phyloP scores from a whole-genome alignment of 2,888 invertebrate genomes.

The Pristionchus japonicus region DNA sequence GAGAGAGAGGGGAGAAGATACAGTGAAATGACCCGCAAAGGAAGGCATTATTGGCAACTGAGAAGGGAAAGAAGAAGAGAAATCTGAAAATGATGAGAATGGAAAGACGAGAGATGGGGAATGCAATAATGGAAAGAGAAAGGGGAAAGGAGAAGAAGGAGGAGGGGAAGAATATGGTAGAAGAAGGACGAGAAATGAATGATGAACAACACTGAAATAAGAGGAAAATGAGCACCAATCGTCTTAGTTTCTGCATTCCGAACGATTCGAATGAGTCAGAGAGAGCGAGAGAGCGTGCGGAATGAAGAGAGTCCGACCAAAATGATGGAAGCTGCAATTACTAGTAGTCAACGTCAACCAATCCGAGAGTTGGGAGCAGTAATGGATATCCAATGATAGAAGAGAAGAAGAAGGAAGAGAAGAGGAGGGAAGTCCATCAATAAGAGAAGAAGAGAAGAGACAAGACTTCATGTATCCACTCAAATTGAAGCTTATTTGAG shows the following conservation, averaged over 20 bases:
- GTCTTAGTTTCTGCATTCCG: no score
- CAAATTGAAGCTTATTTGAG: slow-evolving; percentile 32
- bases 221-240: slow-evolving; percentile 28
- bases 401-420: neutral
- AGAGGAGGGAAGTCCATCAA: neutral
- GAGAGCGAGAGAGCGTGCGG: no score
- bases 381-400: slow-evolving; percentile 32
- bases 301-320: no score
- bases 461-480: neutral
- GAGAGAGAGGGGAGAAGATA: neutral
- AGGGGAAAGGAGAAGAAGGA: neutral
- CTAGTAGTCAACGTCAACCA: neutral
- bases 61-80: no score
- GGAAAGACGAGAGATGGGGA: slow-evolving; percentile 1
- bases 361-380: no score
- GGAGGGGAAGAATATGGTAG: slow-evolving; percentile 2
- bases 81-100: slow-evolving; percentile 18
- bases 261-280: no score
- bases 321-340: neutral
- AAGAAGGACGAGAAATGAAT: neutral
- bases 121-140: neutral
- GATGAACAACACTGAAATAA: slow-evolving; percentile 17
- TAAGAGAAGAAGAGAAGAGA: neutral
- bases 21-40: neutral
- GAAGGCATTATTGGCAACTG: neutral